These are phyloP conservation scores for Danaus plexippus DNA, from an alignment of 1,140 invertebrate genomes.

Conservation along the genomic window DNA sequence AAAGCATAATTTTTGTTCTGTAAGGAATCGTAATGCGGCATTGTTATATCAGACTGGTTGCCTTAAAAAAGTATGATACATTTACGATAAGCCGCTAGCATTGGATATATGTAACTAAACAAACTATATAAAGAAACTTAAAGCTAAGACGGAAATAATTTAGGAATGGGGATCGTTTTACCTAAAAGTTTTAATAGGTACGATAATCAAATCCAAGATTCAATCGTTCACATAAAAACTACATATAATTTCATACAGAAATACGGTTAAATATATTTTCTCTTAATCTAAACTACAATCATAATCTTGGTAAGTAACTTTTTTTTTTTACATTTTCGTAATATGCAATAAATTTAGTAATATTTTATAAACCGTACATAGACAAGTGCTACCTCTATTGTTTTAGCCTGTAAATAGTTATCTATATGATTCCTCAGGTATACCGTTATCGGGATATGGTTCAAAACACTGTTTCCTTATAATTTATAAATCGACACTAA, in stretches of 20 bases:
- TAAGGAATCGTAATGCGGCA: no score
- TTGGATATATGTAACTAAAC: no score
- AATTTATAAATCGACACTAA: no score
- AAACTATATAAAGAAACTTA: no score
- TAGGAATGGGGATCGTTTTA: conserved; percentile 26
- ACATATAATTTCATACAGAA: conserved; percentile 72
- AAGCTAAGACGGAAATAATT: not conserved
- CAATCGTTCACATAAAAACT: conserved; percentile 69
- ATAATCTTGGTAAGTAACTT: conserved; percentile 54
- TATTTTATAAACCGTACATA: conserved; percentile 58
- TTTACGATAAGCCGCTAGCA: no score
- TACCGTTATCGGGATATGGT: conserved; percentile 65
- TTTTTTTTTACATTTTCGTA: conserved; percentile 65
- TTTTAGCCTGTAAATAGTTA: conserved; percentile 62
- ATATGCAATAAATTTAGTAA: conserved; percentile 63
- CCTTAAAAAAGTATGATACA: no score
- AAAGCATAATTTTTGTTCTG: no score
- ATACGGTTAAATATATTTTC: conserved; percentile 71
- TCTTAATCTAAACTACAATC: conserved; percentile 64
- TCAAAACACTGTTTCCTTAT: conserved; percentile 10
- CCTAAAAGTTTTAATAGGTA: conserved; percentile 52
- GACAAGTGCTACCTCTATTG: conserved; percentile 43
- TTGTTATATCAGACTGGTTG: no score
- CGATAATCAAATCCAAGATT: conserved; percentile 64
- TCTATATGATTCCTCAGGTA: conserved; percentile 56